Percentiles rank a stretch among this genome's conserved stretches.
phyloP scores from a whole-genome alignment of 2,797 vertebrate species.

The Ispidina lecontei region DNA sequence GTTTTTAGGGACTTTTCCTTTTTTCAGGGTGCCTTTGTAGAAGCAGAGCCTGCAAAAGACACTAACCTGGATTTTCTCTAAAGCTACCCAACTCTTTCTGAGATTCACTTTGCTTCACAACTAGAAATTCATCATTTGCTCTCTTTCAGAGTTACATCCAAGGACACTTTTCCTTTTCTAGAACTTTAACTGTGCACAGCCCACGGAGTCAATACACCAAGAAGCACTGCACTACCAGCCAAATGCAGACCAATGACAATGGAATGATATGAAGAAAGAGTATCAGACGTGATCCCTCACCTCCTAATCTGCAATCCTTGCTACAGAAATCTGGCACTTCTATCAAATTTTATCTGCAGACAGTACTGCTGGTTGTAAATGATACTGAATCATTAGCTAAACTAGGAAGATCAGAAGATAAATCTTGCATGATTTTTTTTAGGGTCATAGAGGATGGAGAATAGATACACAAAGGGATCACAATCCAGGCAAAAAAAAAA shows the following conservation, averaged over 20 bases:
- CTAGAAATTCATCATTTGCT: neutral
- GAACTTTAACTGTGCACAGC: neutral
- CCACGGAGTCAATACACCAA: neutral
- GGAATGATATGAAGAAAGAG: neutral
- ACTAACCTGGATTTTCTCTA: constrained; percentile 26
- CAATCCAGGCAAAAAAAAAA: neutral
- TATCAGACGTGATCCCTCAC: neutral
- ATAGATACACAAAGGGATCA: neutral
- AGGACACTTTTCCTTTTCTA: neutral
- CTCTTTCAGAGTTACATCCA: neutral
- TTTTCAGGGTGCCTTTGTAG: constrained; percentile 13
- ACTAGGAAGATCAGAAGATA: neutral
- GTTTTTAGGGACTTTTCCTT: constrained; percentile 22
- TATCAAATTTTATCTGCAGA: neutral
- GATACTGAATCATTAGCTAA: neutral
- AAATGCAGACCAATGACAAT: neutral
- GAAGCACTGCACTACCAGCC: neutral
- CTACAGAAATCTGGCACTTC: neutral
- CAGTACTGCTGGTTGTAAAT: neutral
- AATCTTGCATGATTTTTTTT: neutral
- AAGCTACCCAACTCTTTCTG: neutral
- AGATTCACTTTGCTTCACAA: neutral
- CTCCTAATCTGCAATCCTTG: neutral
- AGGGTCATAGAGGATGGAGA: neutral
- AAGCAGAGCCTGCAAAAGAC: neutral